Base-by-base conservation (phyloP, 2,888 invertebrate species). In the Melanargia galathea region DNA sequence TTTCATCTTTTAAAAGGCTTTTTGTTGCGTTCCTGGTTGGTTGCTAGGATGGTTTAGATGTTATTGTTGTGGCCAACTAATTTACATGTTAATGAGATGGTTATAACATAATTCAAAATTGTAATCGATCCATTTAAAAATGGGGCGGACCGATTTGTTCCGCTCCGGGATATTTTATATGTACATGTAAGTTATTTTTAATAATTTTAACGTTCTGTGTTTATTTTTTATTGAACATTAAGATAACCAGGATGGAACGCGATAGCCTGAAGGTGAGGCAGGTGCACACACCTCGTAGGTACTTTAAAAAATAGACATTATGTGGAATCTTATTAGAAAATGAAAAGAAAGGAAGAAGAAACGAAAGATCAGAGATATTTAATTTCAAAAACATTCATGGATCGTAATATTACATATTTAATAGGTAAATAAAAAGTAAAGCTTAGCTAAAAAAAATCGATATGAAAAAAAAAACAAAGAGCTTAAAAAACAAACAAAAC, bases 81-180 rank as follows among this genome's bases (percentile, higher is more conserved):
- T 90, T 89, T 88, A 88, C 87, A 90, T 90, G 86, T 83, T 90
- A 90, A 89, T 90, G 82, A 89, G 84, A 80, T 71, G 67, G 67
- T 68, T 71, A 70, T 69, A 70, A 66, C 64, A 67, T 69, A 67
- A 72, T 70, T 71, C 68, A 62, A 70, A 68, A 65, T 48, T 56
- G 64, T 67, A 70, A 72, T 72, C 72, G 73, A 72, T 73, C 67
- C 67, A 55, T 60, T 66, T 30, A 46, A 33, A 54, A 46, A 54
- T 38, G 49, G 56, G 49, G 35, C 54, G 59, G 59, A 56, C 33
- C 61, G 63, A 63, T 63, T 65, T 67, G 62, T 64, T 62, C 60
- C 58, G 48, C 40, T 43, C 57, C 59, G 16, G 63, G 57, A 58
- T 57, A 49, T 51, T 52, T 60, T 56, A n/a, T 54, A 45, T 51